A percentile compares a stretch with the other conserved stretches of the same genome.
phyloP scores from a whole-genome alignment of 2,888 invertebrate genomes.

The Pyrrhia umbra region DNA sequence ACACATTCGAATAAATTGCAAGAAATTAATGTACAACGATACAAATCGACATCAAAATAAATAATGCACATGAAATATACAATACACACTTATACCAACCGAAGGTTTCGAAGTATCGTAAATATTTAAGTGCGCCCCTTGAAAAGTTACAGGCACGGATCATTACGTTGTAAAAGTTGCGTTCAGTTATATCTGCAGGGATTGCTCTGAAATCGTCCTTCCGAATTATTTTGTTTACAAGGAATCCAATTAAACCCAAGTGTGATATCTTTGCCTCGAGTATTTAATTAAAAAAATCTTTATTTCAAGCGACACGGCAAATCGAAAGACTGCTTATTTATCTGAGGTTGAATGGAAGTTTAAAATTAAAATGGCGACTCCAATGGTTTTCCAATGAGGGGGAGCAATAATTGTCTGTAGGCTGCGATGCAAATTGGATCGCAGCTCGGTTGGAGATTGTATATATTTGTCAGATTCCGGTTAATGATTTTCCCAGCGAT shows the following conservation, averaged over 20 bases:
- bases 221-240: constrained; percentile 49
- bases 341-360: constrained; percentile 60
- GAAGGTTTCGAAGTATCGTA: constrained; percentile 54
- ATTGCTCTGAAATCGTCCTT: constrained; percentile 52
- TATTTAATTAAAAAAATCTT: constrained; percentile 67
- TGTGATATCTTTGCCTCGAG: constrained; percentile 59
- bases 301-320: constrained; percentile 56
- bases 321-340: constrained; percentile 64
- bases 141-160: constrained; percentile 51
- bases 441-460: constrained; percentile 56
- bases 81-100: constrained; percentile 34
- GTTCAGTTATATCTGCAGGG: constrained; percentile 39
- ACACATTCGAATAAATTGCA: neutral
- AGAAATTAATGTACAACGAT: constrained; percentile 10
- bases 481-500: constrained; percentile 45
- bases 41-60: constrained; percentile 31
- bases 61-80: constrained; percentile 46
- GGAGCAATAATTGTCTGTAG: constrained; percentile 72
- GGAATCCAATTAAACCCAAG: constrained; percentile 66
- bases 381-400: constrained; percentile 73
- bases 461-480: constrained; percentile 52
- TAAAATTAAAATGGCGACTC: constrained; percentile 65
- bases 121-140: constrained; percentile 57
- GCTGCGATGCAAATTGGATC: constrained; percentile 66
- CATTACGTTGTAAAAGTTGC: constrained; percentile 62